Conservation (phyloP, 2,888 invertebrate genomes). For the Melanophora roralis region DNA sequence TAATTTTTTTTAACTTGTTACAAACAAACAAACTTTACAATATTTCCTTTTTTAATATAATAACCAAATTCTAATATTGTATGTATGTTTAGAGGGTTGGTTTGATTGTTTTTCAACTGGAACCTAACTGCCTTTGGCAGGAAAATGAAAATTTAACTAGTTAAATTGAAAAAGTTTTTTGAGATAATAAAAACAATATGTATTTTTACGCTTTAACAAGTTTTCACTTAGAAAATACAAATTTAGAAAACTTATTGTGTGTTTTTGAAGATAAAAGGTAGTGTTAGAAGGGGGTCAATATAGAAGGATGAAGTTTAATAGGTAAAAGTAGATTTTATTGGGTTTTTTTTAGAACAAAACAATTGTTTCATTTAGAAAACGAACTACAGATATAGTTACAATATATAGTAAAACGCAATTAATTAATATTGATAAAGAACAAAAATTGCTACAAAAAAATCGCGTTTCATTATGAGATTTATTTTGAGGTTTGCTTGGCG, state of each 20-base stretch:
- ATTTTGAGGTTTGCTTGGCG: too few species aligned
- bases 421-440: too few species aligned
- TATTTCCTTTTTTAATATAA: background rate
- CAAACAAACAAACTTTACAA: slow-evolving; percentile 23
- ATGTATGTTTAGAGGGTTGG: background rate
- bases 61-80: background rate
- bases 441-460: too few species aligned
- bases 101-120: slow-evolving; percentile 22
- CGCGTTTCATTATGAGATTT: too few species aligned
- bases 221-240: slow-evolving; percentile 22
- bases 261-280: background rate
- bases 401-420: too few species aligned
- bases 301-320: background rate
- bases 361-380: background rate
- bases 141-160: slow-evolving; percentile 25
- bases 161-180: slow-evolving; percentile 59
- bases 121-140: slow-evolving; percentile 33
- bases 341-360: background rate
- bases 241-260: background rate
- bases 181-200: slow-evolving; percentile 23
- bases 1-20: slow-evolving; percentile 30
- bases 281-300: background rate
- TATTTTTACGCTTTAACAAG: slow-evolving; percentile 54
- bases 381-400: background rate
- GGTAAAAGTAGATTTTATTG: background rate